Conservation (phyloP, 1,140 invertebrate species). For the Octopus sinensis region DNA sequence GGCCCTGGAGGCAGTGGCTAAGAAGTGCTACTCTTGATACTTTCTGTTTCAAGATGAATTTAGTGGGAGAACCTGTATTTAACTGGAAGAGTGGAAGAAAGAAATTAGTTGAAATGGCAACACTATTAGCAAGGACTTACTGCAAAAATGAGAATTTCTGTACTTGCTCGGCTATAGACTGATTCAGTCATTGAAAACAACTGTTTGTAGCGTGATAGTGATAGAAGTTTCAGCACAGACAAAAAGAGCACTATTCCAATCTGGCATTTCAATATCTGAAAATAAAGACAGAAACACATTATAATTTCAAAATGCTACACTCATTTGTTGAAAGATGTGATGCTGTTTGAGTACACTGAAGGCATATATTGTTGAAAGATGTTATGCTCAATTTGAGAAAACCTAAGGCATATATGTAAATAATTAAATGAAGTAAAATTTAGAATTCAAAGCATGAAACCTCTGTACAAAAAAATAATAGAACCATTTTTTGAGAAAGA, state of each 20-base stretch:
- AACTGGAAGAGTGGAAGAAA: background rate
- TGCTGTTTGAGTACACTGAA: no score
- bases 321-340: background rate
- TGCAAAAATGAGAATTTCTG: conserved; percentile 42
- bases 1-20: no score
- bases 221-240: conserved; percentile 36
- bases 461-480: no score
- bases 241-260: conserved; percentile 49
- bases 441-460: no score
- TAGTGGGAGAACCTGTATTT: background rate
- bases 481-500: no score
- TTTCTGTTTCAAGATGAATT: background rate
- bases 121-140: conserved; percentile 35
- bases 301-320: background rate
- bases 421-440: no score
- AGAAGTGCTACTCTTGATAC: background rate
- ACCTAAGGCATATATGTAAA: no score
- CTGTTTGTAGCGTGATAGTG: conserved; percentile 41
- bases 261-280: conserved; percentile 42
- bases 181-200: conserved; percentile 43
- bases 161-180: conserved; percentile 40
- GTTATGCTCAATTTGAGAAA: no score
- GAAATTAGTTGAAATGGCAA: background rate
- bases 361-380: no score
- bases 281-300: conserved; percentile 18